Evolutionary conservation across 2,113 vertebrate genomes (phyloP).

Genomic region (Scolopax mira): DNA sequence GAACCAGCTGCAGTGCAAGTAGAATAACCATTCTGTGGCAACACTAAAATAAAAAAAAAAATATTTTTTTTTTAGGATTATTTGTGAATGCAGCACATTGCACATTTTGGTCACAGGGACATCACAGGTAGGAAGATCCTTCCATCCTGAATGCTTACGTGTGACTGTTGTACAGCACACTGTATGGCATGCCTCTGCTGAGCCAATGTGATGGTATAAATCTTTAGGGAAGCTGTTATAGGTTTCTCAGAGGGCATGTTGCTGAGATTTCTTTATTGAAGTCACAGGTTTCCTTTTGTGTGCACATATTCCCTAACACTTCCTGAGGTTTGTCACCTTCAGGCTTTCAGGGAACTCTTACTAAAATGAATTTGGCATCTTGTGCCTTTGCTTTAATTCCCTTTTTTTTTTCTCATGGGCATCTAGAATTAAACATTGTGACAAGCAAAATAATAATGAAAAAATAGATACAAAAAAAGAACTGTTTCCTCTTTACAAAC

Average conservation of each 20-base stretch:
- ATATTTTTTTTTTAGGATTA: neutral
- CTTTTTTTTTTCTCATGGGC: neutral
- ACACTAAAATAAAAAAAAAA: neutral
- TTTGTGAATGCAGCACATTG: neutral
- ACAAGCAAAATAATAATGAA: neutral
- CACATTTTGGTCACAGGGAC: neutral
- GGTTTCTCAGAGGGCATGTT: neutral
- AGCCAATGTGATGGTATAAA: constrained; percentile 53
- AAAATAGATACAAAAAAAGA: fast-evolving
- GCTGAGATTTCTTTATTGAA: constrained; percentile 25
- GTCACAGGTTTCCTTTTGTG: constrained; percentile 19
- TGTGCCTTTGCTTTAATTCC: constrained; percentile 32
- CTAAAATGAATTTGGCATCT: constrained; percentile 42
- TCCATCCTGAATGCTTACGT: neutral
- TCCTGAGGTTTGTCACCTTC: constrained; percentile 57
- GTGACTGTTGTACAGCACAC: neutral
- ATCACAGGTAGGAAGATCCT: neutral
- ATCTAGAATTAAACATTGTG: neutral
- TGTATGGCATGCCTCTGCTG: neutral
- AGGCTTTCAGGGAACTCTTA: constrained; percentile 25
- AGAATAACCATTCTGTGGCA: constrained; percentile 40
- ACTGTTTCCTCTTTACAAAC: neutral
- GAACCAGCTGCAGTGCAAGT: constrained; percentile 71
- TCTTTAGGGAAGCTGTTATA: constrained; percentile 71
- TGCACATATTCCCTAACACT: constrained; percentile 50